Evolutionary conservation across 2,113 vertebrate genomes (phyloP), one percentile per base, ranked within the genome.

Genomic region (Otus sunia): DNA sequence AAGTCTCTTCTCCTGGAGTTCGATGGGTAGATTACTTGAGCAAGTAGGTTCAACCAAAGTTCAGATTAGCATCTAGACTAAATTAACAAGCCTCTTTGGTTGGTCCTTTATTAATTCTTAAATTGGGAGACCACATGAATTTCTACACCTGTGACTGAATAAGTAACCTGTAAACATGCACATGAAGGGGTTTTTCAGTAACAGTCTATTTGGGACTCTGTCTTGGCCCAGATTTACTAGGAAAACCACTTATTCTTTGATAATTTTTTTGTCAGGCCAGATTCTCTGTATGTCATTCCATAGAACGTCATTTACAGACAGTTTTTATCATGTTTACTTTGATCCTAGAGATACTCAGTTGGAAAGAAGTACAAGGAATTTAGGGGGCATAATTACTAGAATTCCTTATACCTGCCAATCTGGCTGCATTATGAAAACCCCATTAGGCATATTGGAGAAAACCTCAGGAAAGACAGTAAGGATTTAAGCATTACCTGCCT

Each of bases 1-100:
- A 92, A 72, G 15, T n/a, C 22, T 91, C 49, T 58, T 89, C 64
- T 88, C 30, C 74, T 82, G 66, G 11, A 96, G 88, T 89, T 81
- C 64, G 13, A 20, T 82, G 77, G 26, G 17, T 50, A 85, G 92
- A 92, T 95, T 91, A 58, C 56, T 52, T 30, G 66, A 92, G 29
- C 53, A 62, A 69, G 37, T 41, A 82, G 58, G 91, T 96, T 95
- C 91, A 95, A 32, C 6, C 3, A 7, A 85, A 94, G 94, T 85
- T 95, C 86, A 95, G 74, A 97, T 95, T 89, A 97, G 29, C 77
- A 91, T 95, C 86, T 89, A 91, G 71, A 58, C 34, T 91, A 74
- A 93, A 77, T 89, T 90, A 92, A 64, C 20, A 85, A 95, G 32
- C 26, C 14, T 88, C 58, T 84, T 85, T 79, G 14, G 14, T 82